Base-by-base conservation (phyloP, 23 tunicate genomes). In the Ciona savignyi region DNA sequence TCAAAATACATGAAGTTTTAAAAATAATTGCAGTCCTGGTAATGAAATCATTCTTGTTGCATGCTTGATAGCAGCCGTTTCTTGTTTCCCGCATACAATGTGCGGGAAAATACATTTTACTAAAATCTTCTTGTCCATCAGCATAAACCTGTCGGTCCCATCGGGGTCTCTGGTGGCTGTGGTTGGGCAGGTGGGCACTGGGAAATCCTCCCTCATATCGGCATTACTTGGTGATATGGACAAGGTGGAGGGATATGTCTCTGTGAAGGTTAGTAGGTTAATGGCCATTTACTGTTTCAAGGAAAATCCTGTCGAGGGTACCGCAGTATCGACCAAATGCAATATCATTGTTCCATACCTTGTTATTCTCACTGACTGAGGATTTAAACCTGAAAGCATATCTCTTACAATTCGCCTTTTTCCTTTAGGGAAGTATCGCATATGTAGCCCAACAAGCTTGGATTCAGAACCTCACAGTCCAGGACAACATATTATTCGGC, bases 141-240 rank as follows among this genome's bases (percentile, higher is more conserved):
- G 97, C 68, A 75, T 91, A 31, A 72, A 74, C 30, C 28, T 94
- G 72, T 4, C 70, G 29, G 86, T 94, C 27, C 72, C 75, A 48
- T 26, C 60, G 0, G 99, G 99, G 1, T 65, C 81, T 1, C 65
- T 94, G 49, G 96, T 87, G 21, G 99, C 99, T 11, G 80, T 94
- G 1, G 99, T 94, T 33, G 99, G 99, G 25, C 99, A 87, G 51
- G 99, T 94, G 0, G 99, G 99, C 0, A 85, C 90, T 70, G 99
- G 99, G 63, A 94, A 94, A 70, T 94, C 99, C 9, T 94, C 99
- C 1, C 81, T 94, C 26, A 66, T 94, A 4, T 83, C 95, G 31
- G 86, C 99, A 0, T 19, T 94, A 29, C 86, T 94, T 2, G 99
- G 99, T 4, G 99, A 87, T 34, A 82, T 94, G 95, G 95, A 87